Conservation (phyloP, 2,113 vertebrate species). For the Pantherophis guttatus region DNA sequence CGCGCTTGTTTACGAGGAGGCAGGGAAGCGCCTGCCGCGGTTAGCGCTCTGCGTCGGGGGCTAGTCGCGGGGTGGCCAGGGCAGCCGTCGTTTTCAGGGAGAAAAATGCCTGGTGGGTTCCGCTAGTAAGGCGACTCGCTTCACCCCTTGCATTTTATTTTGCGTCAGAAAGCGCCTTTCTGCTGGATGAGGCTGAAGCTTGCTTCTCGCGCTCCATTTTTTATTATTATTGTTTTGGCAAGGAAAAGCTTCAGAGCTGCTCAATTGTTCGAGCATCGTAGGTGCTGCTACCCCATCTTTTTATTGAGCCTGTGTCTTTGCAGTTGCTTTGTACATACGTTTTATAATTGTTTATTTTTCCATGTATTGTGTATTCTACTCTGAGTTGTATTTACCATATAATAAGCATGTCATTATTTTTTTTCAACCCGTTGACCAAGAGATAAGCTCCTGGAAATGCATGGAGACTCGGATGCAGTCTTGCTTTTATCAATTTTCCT, state of each 20-base stretch:
- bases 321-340: background rate
- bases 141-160: background rate
- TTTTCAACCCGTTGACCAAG: background rate
- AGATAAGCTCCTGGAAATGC: background rate
- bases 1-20: background rate
- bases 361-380: background rate
- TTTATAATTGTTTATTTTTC: background rate
- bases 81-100: background rate
- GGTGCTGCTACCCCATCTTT: background rate
- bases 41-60: background rate
- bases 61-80: background rate
- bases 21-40: background rate
- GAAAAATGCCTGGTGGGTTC: background rate
- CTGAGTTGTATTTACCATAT: background rate
- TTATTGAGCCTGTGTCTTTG: background rate
- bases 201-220: background rate
- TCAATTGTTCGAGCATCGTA: background rate
- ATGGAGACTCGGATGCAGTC: background rate
- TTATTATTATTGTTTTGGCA: too few relatives aligned
- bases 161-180: background rate
- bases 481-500: background rate
- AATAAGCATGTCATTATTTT: background rate
- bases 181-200: background rate
- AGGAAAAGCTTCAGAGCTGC: background rate
- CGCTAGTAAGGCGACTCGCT: background rate